A percentile compares a stretch with the other conserved stretches of the same genome.
Evolutionary conservation across 1,140 invertebrate genomes (phyloP).

Genomic region (Prorops nasuta): DNA sequence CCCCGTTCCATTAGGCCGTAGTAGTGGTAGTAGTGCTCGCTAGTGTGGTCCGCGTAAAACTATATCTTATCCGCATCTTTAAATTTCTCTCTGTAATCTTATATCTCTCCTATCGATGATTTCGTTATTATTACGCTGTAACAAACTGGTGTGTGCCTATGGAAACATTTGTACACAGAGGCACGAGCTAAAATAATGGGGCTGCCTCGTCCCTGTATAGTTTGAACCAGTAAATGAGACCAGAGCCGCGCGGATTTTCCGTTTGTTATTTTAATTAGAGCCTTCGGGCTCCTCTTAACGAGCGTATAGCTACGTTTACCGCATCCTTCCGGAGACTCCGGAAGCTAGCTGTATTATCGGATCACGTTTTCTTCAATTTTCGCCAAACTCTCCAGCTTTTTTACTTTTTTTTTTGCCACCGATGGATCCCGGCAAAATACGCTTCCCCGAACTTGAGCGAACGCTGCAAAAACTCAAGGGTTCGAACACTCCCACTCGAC

Average conservation of each 20-base stretch:
- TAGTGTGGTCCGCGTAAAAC: no score
- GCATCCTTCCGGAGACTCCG: constrained; percentile 14
- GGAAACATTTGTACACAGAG: constrained; percentile 29
- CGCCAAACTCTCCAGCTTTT: no score
- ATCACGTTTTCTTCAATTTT: neutral
- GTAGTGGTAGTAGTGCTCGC: no score
- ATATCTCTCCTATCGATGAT: constrained; percentile 4
- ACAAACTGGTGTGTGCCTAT: no score
- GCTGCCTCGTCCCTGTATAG: neutral
- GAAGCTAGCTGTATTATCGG: constrained; percentile 15
- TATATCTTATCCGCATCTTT: constrained; percentile 3
- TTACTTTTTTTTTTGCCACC: no score
- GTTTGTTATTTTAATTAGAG: constrained; percentile 38
- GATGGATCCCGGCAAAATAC: neutral
- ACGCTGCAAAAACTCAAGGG: neutral
- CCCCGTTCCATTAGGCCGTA: no score
- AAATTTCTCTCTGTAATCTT: neutral
- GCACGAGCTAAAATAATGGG: constrained; percentile 9
- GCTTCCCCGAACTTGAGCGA: neutral
- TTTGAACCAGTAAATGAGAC: no score
- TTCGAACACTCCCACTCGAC: no score
- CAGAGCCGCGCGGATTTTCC: constrained; percentile 26
- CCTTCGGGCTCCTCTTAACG: constrained; percentile 33
- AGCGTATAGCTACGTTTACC: constrained; percentile 24
- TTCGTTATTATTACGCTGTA: no score